Base-by-base conservation (phyloP, 2,797 vertebrate genomes). In the Danio tinwini region DNA sequence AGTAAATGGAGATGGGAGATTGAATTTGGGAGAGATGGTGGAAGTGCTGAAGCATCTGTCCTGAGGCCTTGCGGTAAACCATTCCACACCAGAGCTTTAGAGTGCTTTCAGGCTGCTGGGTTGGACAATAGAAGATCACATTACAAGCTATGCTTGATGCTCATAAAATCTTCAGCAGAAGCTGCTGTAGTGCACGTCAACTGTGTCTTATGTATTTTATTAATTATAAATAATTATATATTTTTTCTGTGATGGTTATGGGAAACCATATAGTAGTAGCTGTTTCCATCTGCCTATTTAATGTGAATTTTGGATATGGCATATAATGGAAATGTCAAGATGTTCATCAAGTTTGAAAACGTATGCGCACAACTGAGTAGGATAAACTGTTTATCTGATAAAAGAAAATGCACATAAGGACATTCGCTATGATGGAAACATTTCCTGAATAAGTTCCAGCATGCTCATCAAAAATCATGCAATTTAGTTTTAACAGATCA, bases 41-140 rank as follows among this genome's bases (percentile, higher is more conserved):
- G 29, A 9, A 71, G 58, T 63, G 49, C 59, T 19, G 50, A 80
- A 75, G 75, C 76, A 70, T 77, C 80, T 86, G 83, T 83, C 82
- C 52, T 67, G 19, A 62, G 81, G 79, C 83, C 88, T 87, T 84
- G 80, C 85, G 86, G 81, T 84, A 85, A 85, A 87, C 82, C 87
- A 82, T 87, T 84, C 83, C 82, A 82, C 89, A 84, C 84, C 78
- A 87, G 83, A 83, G 85, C 58, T 14, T 72, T 65, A 71, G 58
- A 44, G 76, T 70, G 65, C 85, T 85, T 77, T 64, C 78, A 47
- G 79, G 42, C 82, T 85, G 78, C 80, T 86, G 85, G 55, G 78
- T 79, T 82, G 84, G 47, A 82, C 85, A 78, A 87, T 86, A 81
- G 73, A 62, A 56, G 50, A 64, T 81, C 85, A 63, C 55, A 72